Base-by-base conservation (phyloP, 2,888 invertebrate species). In the Miltochrista miniata region DNA sequence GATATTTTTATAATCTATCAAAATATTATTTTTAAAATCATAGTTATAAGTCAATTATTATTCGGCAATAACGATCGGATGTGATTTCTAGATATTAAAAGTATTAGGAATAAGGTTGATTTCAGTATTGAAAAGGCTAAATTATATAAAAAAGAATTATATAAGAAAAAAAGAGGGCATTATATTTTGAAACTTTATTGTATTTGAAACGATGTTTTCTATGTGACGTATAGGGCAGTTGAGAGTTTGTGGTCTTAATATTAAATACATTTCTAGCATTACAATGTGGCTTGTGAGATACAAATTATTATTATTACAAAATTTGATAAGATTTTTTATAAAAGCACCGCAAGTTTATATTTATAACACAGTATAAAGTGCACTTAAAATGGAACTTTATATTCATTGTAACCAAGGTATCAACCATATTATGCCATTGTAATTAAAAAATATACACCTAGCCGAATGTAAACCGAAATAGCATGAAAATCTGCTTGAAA, bases 51-150 rank as follows among this genome's bases (percentile, higher is more conserved):
- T 78, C 77, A 80, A 81, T 81, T 81, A 79, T 65, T 71, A 72
- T 72, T 77, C 56, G 77, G 87, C 83, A 87, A 87, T 88, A 88
- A 84, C 33, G 62, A 64, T 74, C 74, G 64, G 60, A 76, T 82
- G 84, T 85, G 83, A 86, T 83, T 78, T 74, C 51, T 48, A 62
- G 56, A 55, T 61, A 45, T 52, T 52, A 45, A 47, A 55, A 50
- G 51, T 44, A 35, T 31, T 10, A 31, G 51, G 44, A 64, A 53
- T 55, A 53, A 53, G 55, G 61, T 58, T 66, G 61, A 8, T 10
- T 3, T 31, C 31, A 38, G 38, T 38, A 38, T 38, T 38, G 18
- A 41, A 63, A 64, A 67, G 69, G 67, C 68, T 76, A 72, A 70
- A 70, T 67, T 64, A 45, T 56, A 24, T 37, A 57, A 58, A 51